Evolutionary conservation across 2,113 vertebrate genomes (phyloP).

Genomic region (Pterophyllum scalare): DNA sequence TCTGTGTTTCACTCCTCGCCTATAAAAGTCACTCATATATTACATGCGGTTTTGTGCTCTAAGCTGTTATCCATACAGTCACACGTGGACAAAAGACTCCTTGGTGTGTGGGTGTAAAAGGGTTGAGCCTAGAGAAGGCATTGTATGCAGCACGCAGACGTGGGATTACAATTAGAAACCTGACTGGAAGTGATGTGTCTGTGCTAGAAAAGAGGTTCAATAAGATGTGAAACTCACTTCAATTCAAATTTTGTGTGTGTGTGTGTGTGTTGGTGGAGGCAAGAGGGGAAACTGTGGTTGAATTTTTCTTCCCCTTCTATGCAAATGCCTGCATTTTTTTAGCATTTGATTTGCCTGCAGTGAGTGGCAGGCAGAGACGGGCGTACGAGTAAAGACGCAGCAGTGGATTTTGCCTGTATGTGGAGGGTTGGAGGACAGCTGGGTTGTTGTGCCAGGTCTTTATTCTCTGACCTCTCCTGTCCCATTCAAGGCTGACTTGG

Average conservation of each 20-base stretch:
- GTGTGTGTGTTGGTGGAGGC: neutral
- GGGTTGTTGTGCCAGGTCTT: slow-evolving; percentile 49
- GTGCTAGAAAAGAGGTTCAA: slow-evolving; percentile 28
- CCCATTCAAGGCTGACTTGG: slow-evolving; percentile 66
- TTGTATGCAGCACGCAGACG: slow-evolving; percentile 62
- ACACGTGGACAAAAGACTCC: neutral
- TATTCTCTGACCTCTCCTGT: slow-evolving; percentile 48
- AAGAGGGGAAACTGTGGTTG: neutral
- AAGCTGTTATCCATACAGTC: slow-evolving; percentile 22
- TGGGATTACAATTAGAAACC: slow-evolving; percentile 47
- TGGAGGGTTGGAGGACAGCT: slow-evolving; percentile 11
- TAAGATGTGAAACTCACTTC: slow-evolving; percentile 48
- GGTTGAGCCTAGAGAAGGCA: slow-evolving; percentile 16
- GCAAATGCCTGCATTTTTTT: slow-evolving; percentile 30
- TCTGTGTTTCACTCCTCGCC: neutral
- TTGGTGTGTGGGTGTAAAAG: slow-evolving; percentile 9
- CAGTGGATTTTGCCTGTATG: slow-evolving; percentile 29
- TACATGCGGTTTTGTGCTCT: neutral
- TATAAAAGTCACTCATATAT: neutral
- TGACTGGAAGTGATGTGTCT: slow-evolving; percentile 43
- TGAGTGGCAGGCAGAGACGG: slow-evolving; percentile 14
- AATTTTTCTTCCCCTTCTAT: slow-evolving; percentile 24
- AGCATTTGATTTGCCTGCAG: slow-evolving; percentile 40
- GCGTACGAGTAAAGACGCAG: slow-evolving; percentile 4
- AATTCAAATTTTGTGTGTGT: slow-evolving; percentile 43